phyloP scores from a whole-genome alignment of 1,140 invertebrate species.

The Centruroides vittatus region DNA sequence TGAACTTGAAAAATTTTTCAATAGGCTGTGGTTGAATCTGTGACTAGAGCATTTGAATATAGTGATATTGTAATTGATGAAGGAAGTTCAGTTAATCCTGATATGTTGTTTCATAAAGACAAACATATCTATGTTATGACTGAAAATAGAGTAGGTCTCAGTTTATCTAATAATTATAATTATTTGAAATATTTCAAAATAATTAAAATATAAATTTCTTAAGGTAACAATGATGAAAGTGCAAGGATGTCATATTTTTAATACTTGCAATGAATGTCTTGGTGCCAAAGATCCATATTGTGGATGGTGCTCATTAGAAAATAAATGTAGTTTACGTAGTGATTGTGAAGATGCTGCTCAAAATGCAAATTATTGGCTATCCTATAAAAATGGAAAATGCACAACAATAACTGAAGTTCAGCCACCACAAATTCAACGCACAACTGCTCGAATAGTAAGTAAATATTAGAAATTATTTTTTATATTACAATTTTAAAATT shows the following conservation, averaged over 20 bases:
- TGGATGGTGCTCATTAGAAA: slow-evolving; percentile 95
- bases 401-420: slow-evolving; percentile 86
- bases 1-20: slow-evolving; percentile 13
- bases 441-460: slow-evolving; percentile 67
- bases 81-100: slow-evolving; percentile 65
- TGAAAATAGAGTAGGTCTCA: slow-evolving; percentile 49
- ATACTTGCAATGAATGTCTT: slow-evolving; percentile 78
- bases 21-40: slow-evolving; percentile 77
- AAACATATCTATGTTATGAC: slow-evolving; percentile 85
- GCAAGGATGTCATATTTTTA: slow-evolving; percentile 85
- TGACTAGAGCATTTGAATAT: slow-evolving; percentile 67
- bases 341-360: slow-evolving; percentile 81
- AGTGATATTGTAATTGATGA: slow-evolving; percentile 71
- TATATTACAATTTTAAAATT: too few relatives aligned
- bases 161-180: too few relatives aligned
- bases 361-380: slow-evolving; percentile 88
- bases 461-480: neutral
- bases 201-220: slow-evolving; percentile 14
- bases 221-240: slow-evolving; percentile 85
- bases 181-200: too few relatives aligned
- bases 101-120: slow-evolving; percentile 60
- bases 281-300: slow-evolving; percentile 91
- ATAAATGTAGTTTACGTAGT: slow-evolving; percentile 81
- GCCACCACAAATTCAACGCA: slow-evolving; percentile 79
- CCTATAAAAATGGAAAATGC: slow-evolving; percentile 86